Percentiles rank a stretch among this genome's conserved stretches.
phyloP scores from a whole-genome alignment of 2,888 invertebrate species.

The Formica aserva region DNA sequence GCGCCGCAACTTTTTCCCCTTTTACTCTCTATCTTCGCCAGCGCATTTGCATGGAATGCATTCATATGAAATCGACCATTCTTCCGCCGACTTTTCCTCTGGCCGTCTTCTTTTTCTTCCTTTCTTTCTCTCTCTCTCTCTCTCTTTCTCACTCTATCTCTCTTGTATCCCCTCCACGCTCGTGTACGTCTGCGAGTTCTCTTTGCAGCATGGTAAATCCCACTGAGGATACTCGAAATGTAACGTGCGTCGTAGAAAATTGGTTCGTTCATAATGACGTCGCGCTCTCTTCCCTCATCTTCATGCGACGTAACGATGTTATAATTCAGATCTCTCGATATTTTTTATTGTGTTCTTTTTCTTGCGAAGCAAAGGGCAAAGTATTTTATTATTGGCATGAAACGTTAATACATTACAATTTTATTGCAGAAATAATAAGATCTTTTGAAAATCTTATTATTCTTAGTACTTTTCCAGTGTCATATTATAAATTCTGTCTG shows the following conservation, averaged over 20 bases:
- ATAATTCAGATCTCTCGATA: constrained; percentile 13
- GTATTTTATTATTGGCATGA: not conserved
- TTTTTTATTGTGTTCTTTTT: not conserved
- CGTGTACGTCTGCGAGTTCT: constrained; percentile 4
- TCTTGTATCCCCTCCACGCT: constrained; percentile 23
- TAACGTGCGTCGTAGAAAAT: constrained; percentile 59
- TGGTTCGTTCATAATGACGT: constrained; percentile 60
- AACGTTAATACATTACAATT: not conserved
- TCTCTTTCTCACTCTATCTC: constrained; percentile 6
- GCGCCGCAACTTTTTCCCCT: constrained; percentile 56
- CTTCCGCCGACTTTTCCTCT: constrained; percentile 69
- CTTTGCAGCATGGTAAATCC: constrained; percentile 51
- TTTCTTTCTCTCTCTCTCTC: constrained; percentile 7
- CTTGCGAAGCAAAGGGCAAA: not conserved
- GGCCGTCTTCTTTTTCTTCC: not conserved
- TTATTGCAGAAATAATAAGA: not conserved
- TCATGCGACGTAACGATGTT: not conserved
- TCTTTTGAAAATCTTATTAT: not conserved
- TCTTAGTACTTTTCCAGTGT: not conserved
- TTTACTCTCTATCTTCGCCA: constrained; percentile 48
- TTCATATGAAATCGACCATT: constrained; percentile 79
- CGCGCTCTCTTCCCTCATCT: constrained; percentile 24
- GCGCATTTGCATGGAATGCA: constrained; percentile 76
- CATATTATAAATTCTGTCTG: not conserved
- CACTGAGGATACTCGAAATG: constrained; percentile 59